These are phyloP conservation scores for Silurus meridionalis DNA, from an alignment of 2,113 vertebrate species.

Conservation along the genomic window DNA sequence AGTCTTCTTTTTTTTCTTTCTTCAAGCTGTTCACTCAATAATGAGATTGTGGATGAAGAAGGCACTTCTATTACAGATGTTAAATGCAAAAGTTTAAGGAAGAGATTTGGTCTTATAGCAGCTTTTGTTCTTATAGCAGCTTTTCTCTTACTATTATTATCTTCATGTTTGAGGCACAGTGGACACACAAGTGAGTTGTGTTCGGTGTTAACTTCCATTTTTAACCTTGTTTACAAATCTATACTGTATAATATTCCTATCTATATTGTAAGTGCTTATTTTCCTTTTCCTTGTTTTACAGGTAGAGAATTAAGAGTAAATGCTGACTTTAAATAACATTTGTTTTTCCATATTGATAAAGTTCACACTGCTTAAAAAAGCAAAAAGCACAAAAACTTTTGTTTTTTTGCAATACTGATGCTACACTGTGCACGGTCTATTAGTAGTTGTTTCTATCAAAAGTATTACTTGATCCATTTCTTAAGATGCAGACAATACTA, in stretches of 20 bases:
- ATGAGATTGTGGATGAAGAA: not conserved
- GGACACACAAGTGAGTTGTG: not conserved
- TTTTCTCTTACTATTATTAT: not conserved
- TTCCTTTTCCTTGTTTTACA: not conserved
- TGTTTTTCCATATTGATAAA: not conserved
- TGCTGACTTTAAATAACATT: not conserved
- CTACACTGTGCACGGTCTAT: not conserved
- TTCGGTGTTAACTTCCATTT: not conserved
- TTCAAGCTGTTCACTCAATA: constrained; percentile 19
- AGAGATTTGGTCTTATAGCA: not conserved
- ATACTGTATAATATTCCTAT: not conserved
- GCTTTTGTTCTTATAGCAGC: too few relatives aligned
- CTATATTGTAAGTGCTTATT: not conserved
- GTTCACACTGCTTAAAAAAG: not conserved
- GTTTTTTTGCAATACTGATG: not conserved
- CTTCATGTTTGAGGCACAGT: too few relatives aligned
- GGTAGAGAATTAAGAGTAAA: not conserved
- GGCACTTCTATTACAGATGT: constrained; percentile 43
- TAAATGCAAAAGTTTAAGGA: not conserved
- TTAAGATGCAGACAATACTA: not conserved
- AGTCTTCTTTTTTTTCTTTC: not conserved
- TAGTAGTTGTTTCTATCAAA: too few relatives aligned
- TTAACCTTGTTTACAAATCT: not conserved
- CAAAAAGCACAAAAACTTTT: too few relatives aligned
- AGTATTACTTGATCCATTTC: not conserved